A percentile compares a stretch with the other conserved stretches of the same genome.
Conservation (phyloP, 2,797 vertebrate genomes). For the Trachurus trachurus region DNA sequence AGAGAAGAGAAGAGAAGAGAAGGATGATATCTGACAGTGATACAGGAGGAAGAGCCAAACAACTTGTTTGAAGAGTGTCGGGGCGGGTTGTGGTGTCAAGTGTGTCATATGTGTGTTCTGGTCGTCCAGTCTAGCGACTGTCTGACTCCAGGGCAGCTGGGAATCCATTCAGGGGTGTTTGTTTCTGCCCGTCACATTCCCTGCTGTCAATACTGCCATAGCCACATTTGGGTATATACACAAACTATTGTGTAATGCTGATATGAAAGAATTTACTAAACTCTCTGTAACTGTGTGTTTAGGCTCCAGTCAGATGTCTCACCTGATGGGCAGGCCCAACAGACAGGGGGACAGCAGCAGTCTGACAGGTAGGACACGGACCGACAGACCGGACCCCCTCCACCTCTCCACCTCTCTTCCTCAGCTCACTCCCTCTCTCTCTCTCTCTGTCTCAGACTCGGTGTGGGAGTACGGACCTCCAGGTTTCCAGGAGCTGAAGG, state of each 20-base stretch:
- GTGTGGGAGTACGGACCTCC: conserved; percentile 83
- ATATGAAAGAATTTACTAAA: background rate
- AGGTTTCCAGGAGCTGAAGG: conserved; percentile 93
- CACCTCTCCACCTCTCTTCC: background rate
- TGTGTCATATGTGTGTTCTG: conserved; percentile 30
- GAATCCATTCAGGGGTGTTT: conserved; percentile 80
- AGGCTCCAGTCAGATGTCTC: conserved; percentile 77
- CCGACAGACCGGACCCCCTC: background rate
- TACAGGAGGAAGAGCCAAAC: background rate
- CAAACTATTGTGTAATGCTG: background rate
- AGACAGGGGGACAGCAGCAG: conserved; percentile 80
- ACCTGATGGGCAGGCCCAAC: conserved; percentile 75
- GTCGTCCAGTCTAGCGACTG: conserved; percentile 63
- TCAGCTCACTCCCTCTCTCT: background rate
- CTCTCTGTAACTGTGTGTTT: conserved; percentile 34
- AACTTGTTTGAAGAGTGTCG: conserved; percentile 22
- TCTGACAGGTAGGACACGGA: conserved; percentile 68
- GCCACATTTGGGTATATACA: conserved; percentile 36
- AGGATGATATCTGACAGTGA: too few relatives aligned
- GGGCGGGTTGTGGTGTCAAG: background rate
- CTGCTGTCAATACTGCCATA: conserved; percentile 67
- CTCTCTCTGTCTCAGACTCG: conserved; percentile 78
- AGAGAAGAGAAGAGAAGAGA: background rate
- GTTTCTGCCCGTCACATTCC: conserved; percentile 77
- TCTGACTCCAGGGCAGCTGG: conserved; percentile 84